Evolutionary conservation across 1,140 invertebrate species (phyloP).

Genomic region (Chymomyza costata): DNA sequence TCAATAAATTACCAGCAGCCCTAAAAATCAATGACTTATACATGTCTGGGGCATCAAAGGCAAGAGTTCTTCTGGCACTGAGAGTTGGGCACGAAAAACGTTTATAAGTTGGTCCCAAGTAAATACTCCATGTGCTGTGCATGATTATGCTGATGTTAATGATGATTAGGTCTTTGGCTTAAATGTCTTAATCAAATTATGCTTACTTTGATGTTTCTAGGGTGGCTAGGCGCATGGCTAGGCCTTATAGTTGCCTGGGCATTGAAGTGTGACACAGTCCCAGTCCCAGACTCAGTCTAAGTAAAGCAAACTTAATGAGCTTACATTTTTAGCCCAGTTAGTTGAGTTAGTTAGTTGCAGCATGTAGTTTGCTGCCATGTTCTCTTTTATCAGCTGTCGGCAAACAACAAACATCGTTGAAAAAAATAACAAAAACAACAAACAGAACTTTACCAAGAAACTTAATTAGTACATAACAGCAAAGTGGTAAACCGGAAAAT

Average conservation of each 20-base stretch:
- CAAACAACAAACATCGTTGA: too few species aligned
- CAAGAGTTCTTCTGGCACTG: too few species aligned
- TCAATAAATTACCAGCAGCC: conserved; percentile 65
- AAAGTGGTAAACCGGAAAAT: conserved; percentile 68
- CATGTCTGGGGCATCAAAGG: conserved; percentile 55
- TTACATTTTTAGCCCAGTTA: conserved; percentile 49
- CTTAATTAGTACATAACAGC: conserved; percentile 67
- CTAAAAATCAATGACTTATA: conserved; percentile 53
- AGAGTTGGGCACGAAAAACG: too few species aligned
- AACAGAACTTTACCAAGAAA: conserved; percentile 60
- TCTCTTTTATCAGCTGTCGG: conserved; percentile 57
- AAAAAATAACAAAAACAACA: too few species aligned
- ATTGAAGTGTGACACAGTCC: conserved; percentile 17
- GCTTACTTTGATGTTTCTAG: conserved; percentile 68
- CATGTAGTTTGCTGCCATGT: conserved; percentile 10
- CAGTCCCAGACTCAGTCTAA: conserved; percentile 40
- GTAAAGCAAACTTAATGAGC: conserved; percentile 69
- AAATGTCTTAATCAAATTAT: conserved; percentile 74
- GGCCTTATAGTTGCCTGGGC: background rate
- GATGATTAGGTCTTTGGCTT: conserved; percentile 71
- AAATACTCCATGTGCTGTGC: too few species aligned
- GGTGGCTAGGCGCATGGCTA: too few species aligned
- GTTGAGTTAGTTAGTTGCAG: background rate
- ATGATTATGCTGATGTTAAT: conserved; percentile 71
- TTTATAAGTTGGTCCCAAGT: too few species aligned